These are phyloP conservation scores for Macrosteles quadrilineatus DNA, from an alignment of 1,140 invertebrate species.

Conservation along the genomic window DNA sequence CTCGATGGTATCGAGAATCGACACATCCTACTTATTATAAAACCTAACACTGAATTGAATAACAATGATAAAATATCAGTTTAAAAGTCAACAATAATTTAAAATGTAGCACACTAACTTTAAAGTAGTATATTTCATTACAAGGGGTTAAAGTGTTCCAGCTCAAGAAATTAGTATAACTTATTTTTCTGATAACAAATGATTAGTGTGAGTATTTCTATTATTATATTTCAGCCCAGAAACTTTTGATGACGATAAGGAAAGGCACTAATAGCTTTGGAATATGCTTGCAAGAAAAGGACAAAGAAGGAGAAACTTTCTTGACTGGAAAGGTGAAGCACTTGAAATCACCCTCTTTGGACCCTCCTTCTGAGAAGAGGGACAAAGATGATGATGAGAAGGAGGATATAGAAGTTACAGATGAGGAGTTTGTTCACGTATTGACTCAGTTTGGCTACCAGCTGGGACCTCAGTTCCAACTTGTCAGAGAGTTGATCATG, in stretches of 20 bases:
- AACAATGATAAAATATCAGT: no score
- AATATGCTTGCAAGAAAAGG: not conserved
- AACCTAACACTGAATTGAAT: no score
- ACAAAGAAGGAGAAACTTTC: not conserved
- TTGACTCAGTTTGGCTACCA: constrained; percentile 6
- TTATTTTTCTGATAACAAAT: no score
- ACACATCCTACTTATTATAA: no score
- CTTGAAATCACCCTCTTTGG: not conserved
- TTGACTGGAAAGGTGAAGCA: not conserved
- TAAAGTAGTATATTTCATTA: no score
- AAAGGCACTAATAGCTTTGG: constrained; percentile 3
- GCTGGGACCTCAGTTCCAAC: constrained; percentile 7
- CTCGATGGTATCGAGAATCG: no score
- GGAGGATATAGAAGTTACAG: not conserved
- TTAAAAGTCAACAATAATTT: no score
- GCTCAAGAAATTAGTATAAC: no score
- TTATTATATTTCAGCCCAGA: not conserved
- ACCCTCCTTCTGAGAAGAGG: not conserved
- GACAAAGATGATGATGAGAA: not conserved
- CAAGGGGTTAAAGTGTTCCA: no score
- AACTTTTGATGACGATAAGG: constrained; percentile 1
- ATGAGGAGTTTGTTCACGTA: not conserved
- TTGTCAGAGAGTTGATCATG: not conserved
- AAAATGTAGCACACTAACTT: no score
- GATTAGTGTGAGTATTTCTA: no score